Base-by-base conservation (phyloP, 2,888 invertebrate species). In the Metacarcinus magister region DNA sequence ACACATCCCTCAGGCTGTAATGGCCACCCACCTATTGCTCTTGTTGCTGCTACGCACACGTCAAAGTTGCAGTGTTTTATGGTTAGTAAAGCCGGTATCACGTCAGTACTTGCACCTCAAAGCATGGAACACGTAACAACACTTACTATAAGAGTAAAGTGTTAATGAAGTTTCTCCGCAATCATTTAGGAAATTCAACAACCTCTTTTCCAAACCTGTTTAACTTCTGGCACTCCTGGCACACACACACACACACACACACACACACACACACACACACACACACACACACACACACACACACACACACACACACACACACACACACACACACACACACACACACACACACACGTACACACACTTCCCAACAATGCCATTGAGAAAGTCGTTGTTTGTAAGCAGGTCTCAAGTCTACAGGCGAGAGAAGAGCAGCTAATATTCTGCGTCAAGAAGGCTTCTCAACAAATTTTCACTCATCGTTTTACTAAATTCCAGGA, bases 301-400 rank as follows among this genome's bases (percentile, higher is more conserved):
- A 75, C 75, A 75, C 75, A 75, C 75, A 75, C 28, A 60, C 60
- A 60, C 60, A 75, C 75, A 28, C 75, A 75, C 28, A 75, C 75
- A 75, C 28, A 75, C 75, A 75, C 28, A 32, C 32, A 32, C 32
- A 82, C 32, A 82, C 82, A 32, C 28, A 82, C 82, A 67, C 82
- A 82, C 82, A 32, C 82, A 82, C 82, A 82, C 32, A 82, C 82
- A 82, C 82, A 82, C 82, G 32, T 32, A 82, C 82, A 7, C 32
- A 82, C 82, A 82, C 82, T 82, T 32, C 67, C 82, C 19, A 82
- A 82, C 28, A 82, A 82, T 82, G 32, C 28, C 10, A 82, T 28
- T 82, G 82, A 82, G 82, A 32, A 67, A 82, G 82, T 82, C 28
- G 82, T 7, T 8, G 32, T 28, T 82, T 32, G 28, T 82, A 82